A percentile compares a stretch with the other conserved stretches of the same genome.
phyloP scores from a whole-genome alignment of 2,797 vertebrate species.

The Fistularia commersonii region DNA sequence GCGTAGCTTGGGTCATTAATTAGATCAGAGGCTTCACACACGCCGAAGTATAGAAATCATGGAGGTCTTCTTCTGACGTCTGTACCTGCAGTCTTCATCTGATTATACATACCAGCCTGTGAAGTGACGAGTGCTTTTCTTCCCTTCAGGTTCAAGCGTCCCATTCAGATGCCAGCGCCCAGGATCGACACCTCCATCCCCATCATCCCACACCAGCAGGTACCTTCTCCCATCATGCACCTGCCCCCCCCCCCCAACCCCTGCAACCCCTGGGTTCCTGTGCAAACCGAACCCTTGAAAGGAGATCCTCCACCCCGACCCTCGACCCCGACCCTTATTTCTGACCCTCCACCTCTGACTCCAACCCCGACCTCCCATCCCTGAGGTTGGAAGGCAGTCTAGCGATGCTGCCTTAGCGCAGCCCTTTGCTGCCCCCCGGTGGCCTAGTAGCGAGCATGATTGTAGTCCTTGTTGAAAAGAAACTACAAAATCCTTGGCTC shows the following conservation, averaged over 20 bases:
- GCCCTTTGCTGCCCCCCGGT: conserved; percentile 16
- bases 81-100: too few relatives aligned
- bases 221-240: conserved; percentile 52
- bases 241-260: not conserved
- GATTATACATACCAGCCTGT: too few relatives aligned
- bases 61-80: too few relatives aligned
- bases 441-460: conserved; percentile 6
- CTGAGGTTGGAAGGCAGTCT: too few relatives aligned
- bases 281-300: too few relatives aligned
- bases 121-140: not conserved
- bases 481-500: not conserved
- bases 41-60: too few relatives aligned
- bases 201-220: conserved; percentile 92
- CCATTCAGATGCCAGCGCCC: conserved; percentile 70
- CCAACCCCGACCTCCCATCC: too few relatives aligned
- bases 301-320: too few relatives aligned
- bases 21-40: too few relatives aligned
- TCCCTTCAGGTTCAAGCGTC: conserved; percentile 84
- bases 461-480: not conserved
- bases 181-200: conserved; percentile 81
- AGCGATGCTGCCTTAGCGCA: not conserved
- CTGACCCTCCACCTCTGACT: too few relatives aligned
- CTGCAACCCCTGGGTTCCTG: not conserved
- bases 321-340: too few relatives aligned
- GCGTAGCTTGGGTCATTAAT: too few relatives aligned